phyloP scores from a whole-genome alignment of 1,140 invertebrate genomes.

The Aphaenogaster floridana region DNA sequence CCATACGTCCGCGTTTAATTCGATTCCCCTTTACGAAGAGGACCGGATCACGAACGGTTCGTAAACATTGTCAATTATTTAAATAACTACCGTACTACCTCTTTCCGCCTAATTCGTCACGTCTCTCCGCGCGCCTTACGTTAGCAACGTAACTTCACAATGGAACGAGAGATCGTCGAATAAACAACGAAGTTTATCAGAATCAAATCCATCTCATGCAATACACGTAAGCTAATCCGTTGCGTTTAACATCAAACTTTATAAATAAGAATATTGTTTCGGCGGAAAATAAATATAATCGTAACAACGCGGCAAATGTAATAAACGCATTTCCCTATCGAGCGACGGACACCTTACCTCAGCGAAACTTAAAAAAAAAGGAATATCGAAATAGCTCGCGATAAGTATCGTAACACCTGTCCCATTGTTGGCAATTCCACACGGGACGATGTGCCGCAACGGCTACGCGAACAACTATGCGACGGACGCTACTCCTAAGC shows the following conservation, averaged over 20 bases:
- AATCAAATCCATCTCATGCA: background rate
- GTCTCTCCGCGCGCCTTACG: slow-evolving; percentile 67
- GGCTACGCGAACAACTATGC: slow-evolving; percentile 31
- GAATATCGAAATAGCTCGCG: slow-evolving; percentile 10
- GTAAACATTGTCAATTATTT: slow-evolving; percentile 87
- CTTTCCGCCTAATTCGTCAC: slow-evolving; percentile 72
- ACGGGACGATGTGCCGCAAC: slow-evolving; percentile 31
- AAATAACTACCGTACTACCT: slow-evolving; percentile 80
- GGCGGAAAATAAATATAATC: background rate
- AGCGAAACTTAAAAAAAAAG: background rate
- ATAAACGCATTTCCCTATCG: background rate
- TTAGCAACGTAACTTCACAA: slow-evolving; percentile 4
- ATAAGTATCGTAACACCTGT: slow-evolving; percentile 70
- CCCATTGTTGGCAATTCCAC: slow-evolving; percentile 70
- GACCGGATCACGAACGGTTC: slow-evolving; percentile 69
- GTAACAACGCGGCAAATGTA: background rate
- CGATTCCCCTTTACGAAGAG: slow-evolving; percentile 74
- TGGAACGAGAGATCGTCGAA: background rate
- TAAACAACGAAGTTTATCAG: background rate
- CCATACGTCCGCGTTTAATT: slow-evolving; percentile 84
- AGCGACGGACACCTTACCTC: background rate
- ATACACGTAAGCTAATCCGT: background rate
- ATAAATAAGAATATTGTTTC: background rate
- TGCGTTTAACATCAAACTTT: background rate
- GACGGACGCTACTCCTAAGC: slow-evolving; percentile 20